Evolutionary conservation across 2,113 vertebrate genomes (phyloP), one percentile per base, ranked within the genome.

Genomic region (Aviceda subcristata): DNA sequence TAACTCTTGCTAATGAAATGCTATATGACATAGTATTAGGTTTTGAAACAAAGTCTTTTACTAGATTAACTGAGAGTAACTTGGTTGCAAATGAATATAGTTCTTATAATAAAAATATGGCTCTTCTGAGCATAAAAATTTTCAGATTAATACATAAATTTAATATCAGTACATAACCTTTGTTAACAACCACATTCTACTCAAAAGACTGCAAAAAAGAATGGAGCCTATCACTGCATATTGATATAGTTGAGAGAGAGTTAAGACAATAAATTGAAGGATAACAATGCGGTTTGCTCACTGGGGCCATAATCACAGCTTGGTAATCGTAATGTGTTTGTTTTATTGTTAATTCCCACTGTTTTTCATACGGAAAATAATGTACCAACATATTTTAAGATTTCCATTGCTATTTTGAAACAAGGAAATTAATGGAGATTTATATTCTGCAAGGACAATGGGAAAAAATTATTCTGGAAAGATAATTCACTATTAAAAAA

Each of bases 331-430:
- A 87, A 78, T 71, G 56, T 74, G 4, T 57, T 90, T 41, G 77
- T 91, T 86, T 89, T 91, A 86, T 87, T 91, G 50, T 85, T 92
- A 41, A 90, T 94, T 91, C 45, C 60, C 30, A 76, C 36, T 57
- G 29, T 43, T 96, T 85, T 90, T 87, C 69, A 59, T 67, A 50
- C 15, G 32, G 67, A 88, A 94, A 95, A 75, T 83, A 88, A 41
- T 50, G 27, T 59, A n/a, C n/a, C 29, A 19, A 30, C 72, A 24
- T 34, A 56, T 73, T 72, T 21, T 82, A 88, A 76, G 78, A 39
- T 69, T 94, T 94, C n/a, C 23, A 55, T 69, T 76, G 53, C 59
- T 91, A 15, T 82, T 90, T 86, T 67, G 74, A 91, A 94, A 67
- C 30, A 46, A 73, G 66, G 45, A 94, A 93, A 71, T 83, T 68